Conservation (phyloP, 2,888 invertebrate species). For the Arrhopalites spinosus region DNA sequence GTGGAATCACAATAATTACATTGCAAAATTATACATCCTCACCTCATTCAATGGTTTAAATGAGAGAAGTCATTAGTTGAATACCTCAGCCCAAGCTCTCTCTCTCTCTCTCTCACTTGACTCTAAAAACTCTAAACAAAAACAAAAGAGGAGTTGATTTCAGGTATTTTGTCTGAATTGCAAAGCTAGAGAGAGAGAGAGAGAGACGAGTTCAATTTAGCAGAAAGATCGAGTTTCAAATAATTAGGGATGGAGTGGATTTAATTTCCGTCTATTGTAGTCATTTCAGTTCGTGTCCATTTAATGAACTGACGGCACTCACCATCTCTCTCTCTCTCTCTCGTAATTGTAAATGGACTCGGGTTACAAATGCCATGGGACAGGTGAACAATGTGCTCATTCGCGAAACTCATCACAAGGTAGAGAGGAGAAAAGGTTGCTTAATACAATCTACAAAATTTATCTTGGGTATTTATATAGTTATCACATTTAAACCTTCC, state of each 20-base stretch:
- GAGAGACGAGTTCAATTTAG: not conserved
- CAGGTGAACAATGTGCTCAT: conserved; percentile 16
- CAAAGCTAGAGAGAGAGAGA: not conserved
- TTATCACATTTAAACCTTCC: not conserved
- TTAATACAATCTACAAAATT: not conserved
- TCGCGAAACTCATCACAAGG: conserved; percentile 16
- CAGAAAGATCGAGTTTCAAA: conserved; percentile 21
- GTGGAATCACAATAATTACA: not conserved
- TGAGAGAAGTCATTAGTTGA: conserved; percentile 1
- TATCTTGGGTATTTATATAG: not conserved
- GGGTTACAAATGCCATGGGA: not conserved
- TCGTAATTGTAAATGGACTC: no score
- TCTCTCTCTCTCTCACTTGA: not conserved
- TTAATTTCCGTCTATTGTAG: conserved; percentile 40
- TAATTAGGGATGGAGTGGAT: conserved; percentile 28
- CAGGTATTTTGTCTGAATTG: not conserved
- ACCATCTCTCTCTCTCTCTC: not conserved
- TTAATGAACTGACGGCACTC: conserved; percentile 28
- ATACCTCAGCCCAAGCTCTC: not conserved
- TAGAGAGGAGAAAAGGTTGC: not conserved
- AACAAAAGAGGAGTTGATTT: not conserved
- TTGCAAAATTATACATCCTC: not conserved
- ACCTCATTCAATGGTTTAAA: not conserved
- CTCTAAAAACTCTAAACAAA: not conserved
- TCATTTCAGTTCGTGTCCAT: conserved; percentile 35